A percentile compares a stretch with the other conserved stretches of the same genome.
These are phyloP conservation scores for Megalops atlanticus DNA, from an alignment of 2,113 vertebrate genomes.

Conservation along the genomic window DNA sequence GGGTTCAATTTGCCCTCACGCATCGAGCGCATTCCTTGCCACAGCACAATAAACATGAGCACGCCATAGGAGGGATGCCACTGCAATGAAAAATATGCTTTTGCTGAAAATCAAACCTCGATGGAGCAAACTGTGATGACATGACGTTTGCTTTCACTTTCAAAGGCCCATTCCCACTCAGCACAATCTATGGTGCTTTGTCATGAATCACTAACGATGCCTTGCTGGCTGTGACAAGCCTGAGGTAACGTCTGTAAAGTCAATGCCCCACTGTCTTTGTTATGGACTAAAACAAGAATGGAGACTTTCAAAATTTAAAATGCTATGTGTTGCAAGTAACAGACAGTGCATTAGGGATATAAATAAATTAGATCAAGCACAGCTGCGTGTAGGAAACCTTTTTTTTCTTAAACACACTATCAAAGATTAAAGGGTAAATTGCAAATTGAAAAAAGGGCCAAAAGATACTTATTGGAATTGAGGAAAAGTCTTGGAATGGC, in stretches of 20 bases:
- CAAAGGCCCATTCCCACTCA: conserved; percentile 9
- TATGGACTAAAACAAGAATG: background rate
- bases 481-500: background rate
- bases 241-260: background rate
- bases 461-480: conserved; percentile 33
- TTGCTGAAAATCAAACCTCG: background rate
- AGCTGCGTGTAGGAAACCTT: background rate
- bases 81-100: background rate
- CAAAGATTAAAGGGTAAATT: background rate
- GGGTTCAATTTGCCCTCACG: conserved; percentile 14
- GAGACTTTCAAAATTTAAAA: conserved; percentile 36
- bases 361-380: conserved; percentile 3
- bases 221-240: background rate
- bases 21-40: conserved; percentile 28
- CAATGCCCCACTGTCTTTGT: conserved; percentile 9
- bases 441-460: conserved; percentile 3
- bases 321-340: conserved; percentile 35
- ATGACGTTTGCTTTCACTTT: conserved; percentile 24
- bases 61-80: background rate
- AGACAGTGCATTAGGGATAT: background rate
- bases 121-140: background rate
- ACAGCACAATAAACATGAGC: conserved; percentile 38
- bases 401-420: conserved; percentile 10
- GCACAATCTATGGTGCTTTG: background rate
- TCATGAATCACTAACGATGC: background rate